Percentiles rank a stretch among this genome's conserved stretches.
These are phyloP conservation scores for Synanthedon myopaeformis DNA, from an alignment of 2,888 invertebrate genomes.

Conservation along the genomic window DNA sequence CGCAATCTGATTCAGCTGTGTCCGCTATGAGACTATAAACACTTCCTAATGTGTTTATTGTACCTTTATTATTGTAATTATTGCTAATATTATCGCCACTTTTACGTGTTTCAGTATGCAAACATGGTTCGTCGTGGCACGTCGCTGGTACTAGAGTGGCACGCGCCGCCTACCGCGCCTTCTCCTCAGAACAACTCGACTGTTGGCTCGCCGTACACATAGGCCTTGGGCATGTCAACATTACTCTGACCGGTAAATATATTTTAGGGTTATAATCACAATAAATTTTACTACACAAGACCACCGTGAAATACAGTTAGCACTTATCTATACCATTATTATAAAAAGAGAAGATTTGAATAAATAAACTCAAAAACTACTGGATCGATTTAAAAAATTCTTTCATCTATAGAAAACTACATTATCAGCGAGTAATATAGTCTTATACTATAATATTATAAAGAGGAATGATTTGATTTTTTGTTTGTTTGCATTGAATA, in stretches of 20 bases:
- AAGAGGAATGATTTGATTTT: too few species aligned
- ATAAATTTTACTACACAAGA: too few species aligned
- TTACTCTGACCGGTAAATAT: conserved; percentile 86
- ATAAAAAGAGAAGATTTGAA: too few species aligned
- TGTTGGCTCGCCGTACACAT: conserved; percentile 93
- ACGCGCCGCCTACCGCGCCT: conserved; percentile 87
- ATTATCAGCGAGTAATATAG: too few species aligned
- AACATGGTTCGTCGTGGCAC: conserved; percentile 94
- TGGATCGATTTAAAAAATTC: too few species aligned
- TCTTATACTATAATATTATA: too few species aligned
- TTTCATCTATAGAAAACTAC: too few species aligned
- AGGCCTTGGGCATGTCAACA: conserved; percentile 94
- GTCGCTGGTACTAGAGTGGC: conserved; percentile 83
- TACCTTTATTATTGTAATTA: background rate
- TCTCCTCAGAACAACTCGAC: conserved; percentile 87
- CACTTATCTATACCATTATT: too few species aligned
- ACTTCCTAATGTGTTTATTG: background rate
- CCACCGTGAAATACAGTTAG: too few species aligned
- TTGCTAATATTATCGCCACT: background rate
- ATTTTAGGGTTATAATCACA: too few species aligned
- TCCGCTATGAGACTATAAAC: background rate
- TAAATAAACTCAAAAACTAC: too few species aligned
- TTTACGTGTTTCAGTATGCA: conserved; percentile 77
- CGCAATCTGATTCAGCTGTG: conserved; percentile 5
- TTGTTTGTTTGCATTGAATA: too few species aligned